phyloP scores from a whole-genome alignment of 2,113 vertebrate genomes.

The Falcunculus frontatus region DNA sequence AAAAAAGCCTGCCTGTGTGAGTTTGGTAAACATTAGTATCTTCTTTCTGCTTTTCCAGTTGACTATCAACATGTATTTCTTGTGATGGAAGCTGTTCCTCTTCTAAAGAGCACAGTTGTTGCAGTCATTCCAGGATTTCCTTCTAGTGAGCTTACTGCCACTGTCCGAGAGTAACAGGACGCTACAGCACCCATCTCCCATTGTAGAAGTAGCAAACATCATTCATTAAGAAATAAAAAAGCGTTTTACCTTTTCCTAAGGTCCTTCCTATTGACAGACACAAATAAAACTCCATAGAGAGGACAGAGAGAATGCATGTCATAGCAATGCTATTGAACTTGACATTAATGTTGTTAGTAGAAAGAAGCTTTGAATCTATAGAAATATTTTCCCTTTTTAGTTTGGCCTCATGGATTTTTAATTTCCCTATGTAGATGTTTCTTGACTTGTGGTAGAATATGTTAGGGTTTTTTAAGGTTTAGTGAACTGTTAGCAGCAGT shows the following conservation, averaged over 20 bases:
- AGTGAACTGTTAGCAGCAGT: neutral
- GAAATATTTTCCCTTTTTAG: neutral
- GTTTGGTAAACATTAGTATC: neutral
- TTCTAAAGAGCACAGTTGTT: neutral
- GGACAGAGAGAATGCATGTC: neutral
- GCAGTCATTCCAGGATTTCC: neutral
- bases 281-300: neutral
- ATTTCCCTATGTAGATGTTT: neutral
- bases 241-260: neutral
- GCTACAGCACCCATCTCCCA: neutral
- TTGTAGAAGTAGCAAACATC: neutral
- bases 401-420: neutral
- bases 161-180: neutral
- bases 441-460: neutral
- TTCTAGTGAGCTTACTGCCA: neutral
- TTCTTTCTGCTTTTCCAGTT: neutral
- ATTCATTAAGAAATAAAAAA: neutral
- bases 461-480: neutral
- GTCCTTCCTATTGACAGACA: neutral
- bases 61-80: neutral
- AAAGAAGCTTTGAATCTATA: neutral
- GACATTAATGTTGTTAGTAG: neutral
- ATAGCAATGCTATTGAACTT: neutral
- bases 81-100: neutral
- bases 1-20: neutral